Percentiles rank a stretch among this genome's conserved stretches.
These are phyloP conservation scores for Oreochromis tanganicae DNA, from an alignment of 2,113 vertebrate species.

Conservation along the genomic window DNA sequence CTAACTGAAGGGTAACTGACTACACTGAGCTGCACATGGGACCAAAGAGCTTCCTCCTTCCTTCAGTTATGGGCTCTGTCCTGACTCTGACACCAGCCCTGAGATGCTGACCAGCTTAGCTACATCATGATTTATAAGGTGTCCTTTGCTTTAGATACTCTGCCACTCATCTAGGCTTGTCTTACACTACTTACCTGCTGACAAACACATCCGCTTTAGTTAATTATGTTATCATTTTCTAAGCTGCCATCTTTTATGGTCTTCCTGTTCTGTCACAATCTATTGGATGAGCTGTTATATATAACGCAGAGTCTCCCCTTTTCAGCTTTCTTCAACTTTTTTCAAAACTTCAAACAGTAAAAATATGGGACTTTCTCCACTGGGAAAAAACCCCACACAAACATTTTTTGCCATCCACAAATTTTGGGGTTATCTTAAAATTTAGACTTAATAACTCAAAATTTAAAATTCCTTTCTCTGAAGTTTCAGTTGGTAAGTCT, in stretches of 20 bases:
- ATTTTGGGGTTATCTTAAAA: neutral
- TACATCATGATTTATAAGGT: neutral
- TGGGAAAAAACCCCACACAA: neutral
- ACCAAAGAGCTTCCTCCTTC: neutral
- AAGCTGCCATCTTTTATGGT: neutral
- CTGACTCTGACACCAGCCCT: neutral
- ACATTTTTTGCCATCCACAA: neutral
- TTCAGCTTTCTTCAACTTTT: neutral
- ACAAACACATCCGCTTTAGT: too few relatives aligned
- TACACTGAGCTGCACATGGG: neutral
- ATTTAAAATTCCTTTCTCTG: neutral
- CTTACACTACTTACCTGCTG: too few relatives aligned
- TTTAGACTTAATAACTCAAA: neutral
- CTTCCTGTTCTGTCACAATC: neutral
- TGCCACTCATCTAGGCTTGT: neutral
- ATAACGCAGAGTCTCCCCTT: neutral
- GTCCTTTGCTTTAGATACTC: neutral
- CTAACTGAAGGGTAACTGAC: neutral
- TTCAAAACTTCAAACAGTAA: neutral
- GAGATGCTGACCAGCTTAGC: neutral
- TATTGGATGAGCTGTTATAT: neutral
- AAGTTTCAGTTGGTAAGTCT: neutral
- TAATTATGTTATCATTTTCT: neutral
- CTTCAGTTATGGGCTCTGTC: neutral
- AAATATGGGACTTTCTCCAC: neutral